Base-by-base conservation (phyloP, 2,113 vertebrate species). In the Helogale parvula region DNA sequence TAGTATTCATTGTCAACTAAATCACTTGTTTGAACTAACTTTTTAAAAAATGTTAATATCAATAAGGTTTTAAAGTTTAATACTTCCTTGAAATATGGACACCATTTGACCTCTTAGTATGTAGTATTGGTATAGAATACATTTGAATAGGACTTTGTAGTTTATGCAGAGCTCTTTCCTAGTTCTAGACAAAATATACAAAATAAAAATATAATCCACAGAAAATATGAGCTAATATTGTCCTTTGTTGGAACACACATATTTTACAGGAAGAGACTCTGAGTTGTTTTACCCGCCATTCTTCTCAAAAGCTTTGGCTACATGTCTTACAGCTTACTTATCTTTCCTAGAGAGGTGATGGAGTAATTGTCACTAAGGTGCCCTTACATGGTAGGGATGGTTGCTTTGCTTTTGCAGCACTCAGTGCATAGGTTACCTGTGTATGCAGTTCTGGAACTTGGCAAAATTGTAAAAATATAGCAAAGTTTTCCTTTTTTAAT, bases 401-500 rank as follows among this genome's bases (percentile, higher is more conserved):
- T 50, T 66, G 21, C 38, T 29, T 96, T 84, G 41, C 41, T 84
- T 85, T 93, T 96, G 47, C 3, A 91, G 54, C 72, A 47, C 69
- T 82, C 72, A 21, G 38, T 2, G 9, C 57, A 31, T 79, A 86
- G 29, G 3, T 92, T 91, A 71, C n/a, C 11, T 86, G 11, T 57
- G 66, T 71, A 29, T 57, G 5, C 65, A 68, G 25, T 14, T 19
- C 31, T 77, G 29, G 13, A 77, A 50, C 92, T 9, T 90, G 85
- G 23, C 76, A 47, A 71, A 88, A 41, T 83, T 86, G 38, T 85
- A 52, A 96, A 96, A 77, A 45, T 85, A 68, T 12, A 92, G 79
- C 63, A 82, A 88, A 66, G 5, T 89, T 92, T 81, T 94, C 35
- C 17, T 50, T 88, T 88, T 98, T 97, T 81, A 57, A 93, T 97